Conservation (phyloP, 92 coral and sea anemone species). For the Galaxea fascicularis region DNA sequence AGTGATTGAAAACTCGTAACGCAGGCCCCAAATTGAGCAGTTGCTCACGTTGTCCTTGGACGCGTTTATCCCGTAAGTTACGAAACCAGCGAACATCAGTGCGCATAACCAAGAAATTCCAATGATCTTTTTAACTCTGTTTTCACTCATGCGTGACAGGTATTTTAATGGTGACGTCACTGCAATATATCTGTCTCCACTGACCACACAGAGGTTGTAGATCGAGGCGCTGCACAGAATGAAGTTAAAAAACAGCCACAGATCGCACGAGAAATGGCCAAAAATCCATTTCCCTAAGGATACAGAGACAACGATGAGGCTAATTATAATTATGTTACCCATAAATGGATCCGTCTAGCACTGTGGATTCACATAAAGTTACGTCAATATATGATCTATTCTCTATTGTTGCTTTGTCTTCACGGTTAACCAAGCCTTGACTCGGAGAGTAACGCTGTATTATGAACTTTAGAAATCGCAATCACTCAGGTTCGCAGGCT, state of each 20-base stretch:
- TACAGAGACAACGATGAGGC: neutral
- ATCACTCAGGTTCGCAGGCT: no score
- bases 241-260: conserved; percentile 71
- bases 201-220: conserved; percentile 79
- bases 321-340: neutral
- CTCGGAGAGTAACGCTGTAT: no score
- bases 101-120: conserved; percentile 65
- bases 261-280: conserved; percentile 67
- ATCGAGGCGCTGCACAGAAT: conserved; percentile 73
- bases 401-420: no score
- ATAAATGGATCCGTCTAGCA: no score
- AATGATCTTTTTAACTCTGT: conserved; percentile 58
- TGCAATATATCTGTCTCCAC: conserved; percentile 88
- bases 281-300: conserved; percentile 79
- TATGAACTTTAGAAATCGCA: no score
- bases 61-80: conserved; percentile 36
- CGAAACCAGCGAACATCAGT: conserved; percentile 6
- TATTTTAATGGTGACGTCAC: conserved; percentile 86
- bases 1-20: conserved; percentile 40
- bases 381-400: no score
- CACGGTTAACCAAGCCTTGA: no score
- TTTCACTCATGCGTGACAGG: conserved; percentile 63
- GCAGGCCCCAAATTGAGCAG: conserved; percentile 64
- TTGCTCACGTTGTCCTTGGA: conserved; percentile 35
- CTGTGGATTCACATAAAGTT: no score